These are phyloP conservation scores for Erebia ligea DNA, from an alignment of 2,888 invertebrate species.

Conservation along the genomic window DNA sequence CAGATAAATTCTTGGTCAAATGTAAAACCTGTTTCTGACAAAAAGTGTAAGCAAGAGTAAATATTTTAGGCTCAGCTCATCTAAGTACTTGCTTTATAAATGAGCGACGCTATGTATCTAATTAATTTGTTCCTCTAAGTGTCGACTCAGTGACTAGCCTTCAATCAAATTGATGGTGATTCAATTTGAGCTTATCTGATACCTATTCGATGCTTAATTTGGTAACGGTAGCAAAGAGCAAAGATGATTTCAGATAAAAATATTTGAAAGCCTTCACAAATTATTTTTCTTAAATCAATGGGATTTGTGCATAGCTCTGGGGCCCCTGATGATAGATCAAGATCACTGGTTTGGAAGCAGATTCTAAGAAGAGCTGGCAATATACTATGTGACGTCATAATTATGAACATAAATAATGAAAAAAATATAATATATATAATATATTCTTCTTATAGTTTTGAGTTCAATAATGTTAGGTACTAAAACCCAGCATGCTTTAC, in stretches of 20 bases:
- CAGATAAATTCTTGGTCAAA: conserved; percentile 5
- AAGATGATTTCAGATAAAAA: not conserved
- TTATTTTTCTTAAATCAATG: not conserved
- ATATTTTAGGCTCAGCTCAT: not conserved
- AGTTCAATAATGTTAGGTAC: too few relatives aligned
- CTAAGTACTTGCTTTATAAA: conserved; percentile 22
- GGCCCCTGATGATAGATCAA: too few relatives aligned
- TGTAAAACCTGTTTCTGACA: not conserved
- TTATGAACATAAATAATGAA: too few relatives aligned
- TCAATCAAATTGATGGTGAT: conserved; percentile 65
- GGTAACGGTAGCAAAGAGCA: conserved; percentile 47
- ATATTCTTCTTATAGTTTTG: too few relatives aligned
- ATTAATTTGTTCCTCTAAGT: conserved; percentile 65
- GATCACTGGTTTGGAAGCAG: too few relatives aligned
- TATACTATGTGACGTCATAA: too few relatives aligned
- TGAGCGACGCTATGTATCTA: conserved; percentile 46
- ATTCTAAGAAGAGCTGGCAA: too few relatives aligned
- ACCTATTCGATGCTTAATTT: conserved; percentile 52
- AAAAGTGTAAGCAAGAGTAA: not conserved
- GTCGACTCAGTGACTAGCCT: conserved; percentile 57
- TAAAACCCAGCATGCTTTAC: too few relatives aligned
- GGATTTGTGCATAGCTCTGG: too few relatives aligned
- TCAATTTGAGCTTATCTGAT: conserved; percentile 63
- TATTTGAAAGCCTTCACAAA: not conserved
- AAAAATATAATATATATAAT: too few relatives aligned